Evolutionary conservation across 2,797 vertebrate genomes (phyloP).

Genomic region (Triplophysa bombifrons): DNA sequence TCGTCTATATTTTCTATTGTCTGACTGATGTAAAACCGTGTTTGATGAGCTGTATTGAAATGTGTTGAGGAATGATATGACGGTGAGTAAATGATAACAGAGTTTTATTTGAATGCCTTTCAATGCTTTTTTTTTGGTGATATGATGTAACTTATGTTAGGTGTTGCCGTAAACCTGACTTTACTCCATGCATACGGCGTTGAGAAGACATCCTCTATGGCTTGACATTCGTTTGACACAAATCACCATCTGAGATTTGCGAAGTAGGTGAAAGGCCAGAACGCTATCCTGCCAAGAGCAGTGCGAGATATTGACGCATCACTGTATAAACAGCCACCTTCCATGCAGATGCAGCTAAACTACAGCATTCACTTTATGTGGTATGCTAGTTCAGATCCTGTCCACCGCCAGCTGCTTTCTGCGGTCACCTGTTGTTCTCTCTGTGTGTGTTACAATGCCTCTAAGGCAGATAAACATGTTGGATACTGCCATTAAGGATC

Average conservation of each 20-base stretch:
- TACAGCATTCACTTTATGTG: constrained; percentile 7
- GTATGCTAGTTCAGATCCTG: constrained; percentile 8
- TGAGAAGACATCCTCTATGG: constrained; percentile 25
- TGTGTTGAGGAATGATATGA: no score
- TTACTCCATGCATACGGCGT: constrained; percentile 27
- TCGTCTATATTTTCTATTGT: no score
- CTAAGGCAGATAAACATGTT: constrained; percentile 38
- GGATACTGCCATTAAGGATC: constrained; percentile 28
- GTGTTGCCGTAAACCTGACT: background rate
- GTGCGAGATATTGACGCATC: constrained; percentile 28
- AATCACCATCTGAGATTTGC: constrained; percentile 41
- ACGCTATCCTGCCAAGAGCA: constrained; percentile 31
- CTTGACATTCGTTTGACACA: constrained; percentile 26
- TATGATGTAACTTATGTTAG: background rate
- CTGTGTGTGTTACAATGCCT: background rate
- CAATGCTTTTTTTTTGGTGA: background rate
- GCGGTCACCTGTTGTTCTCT: constrained; percentile 16
- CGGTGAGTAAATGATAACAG: background rate
- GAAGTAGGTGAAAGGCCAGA: constrained; percentile 43
- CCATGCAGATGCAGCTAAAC: constrained; percentile 19
- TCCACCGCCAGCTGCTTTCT: background rate
- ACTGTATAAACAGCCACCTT: constrained; percentile 24
- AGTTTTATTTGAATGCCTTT: background rate
- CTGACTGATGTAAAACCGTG: background rate
- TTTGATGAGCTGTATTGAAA: no score